Conservation (phyloP, 1,140 invertebrate genomes). For the Plectus sambesii region DNA sequence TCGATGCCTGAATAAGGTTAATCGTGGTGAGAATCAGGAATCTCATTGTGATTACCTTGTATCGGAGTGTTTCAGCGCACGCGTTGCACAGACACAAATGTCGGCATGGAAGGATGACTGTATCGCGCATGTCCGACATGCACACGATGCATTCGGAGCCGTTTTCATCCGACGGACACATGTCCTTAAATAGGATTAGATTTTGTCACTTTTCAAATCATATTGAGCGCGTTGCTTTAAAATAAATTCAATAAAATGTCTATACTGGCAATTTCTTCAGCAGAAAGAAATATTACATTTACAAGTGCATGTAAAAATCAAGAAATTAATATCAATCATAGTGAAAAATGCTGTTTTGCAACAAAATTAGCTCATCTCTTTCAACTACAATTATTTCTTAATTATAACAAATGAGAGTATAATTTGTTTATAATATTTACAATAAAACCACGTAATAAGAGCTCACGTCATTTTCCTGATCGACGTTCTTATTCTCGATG, state of each 20-base stretch:
- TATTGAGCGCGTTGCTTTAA: background rate
- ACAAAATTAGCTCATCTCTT: background rate
- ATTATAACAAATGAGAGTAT: background rate
- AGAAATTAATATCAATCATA: background rate
- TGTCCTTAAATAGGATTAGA: constrained; percentile 14
- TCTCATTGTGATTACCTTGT: constrained; percentile 52
- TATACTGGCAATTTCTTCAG: background rate
- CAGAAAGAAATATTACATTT: constrained; percentile 52
- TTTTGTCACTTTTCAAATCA: background rate
- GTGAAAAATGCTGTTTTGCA: background rate
- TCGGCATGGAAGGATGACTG: constrained; percentile 88
- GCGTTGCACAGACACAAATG: constrained; percentile 93
- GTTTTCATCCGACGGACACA: constrained; percentile 65
- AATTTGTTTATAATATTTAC: background rate
- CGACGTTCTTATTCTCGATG: constrained; percentile 86
- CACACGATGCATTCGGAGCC: constrained; percentile 98
- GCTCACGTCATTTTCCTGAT: background rate
- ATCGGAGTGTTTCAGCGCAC: constrained; percentile 87
- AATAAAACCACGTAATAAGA: background rate
- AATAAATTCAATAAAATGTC: constrained; percentile 2
- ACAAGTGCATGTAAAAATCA: constrained; percentile 50
- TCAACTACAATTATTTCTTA: background rate
- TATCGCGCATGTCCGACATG: constrained; percentile 93
- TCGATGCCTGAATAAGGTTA: constrained; percentile 48
- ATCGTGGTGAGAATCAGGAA: constrained; percentile 3